These are phyloP conservation scores for Eristalis arbustorum DNA, from an alignment of 2,888 invertebrate species.

Conservation along the genomic window DNA sequence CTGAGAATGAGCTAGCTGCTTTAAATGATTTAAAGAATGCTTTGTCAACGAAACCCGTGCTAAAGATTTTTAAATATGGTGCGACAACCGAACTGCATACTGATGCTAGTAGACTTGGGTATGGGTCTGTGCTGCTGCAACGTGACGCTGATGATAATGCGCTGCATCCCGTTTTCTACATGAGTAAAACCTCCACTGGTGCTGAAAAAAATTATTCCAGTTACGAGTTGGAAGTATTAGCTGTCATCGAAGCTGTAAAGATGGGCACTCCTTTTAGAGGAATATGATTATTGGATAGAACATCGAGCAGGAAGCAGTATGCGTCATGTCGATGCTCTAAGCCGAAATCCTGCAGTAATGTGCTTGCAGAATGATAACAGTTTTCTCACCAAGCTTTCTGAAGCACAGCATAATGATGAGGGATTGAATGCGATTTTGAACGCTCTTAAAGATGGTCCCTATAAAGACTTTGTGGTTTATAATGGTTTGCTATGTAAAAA, in stretches of 20 bases:
- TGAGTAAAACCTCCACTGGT: conserved; percentile 34
- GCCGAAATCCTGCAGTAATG: conserved; percentile 60
- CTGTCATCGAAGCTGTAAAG: conserved; percentile 58
- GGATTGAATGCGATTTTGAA: not conserved
- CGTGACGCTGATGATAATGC: not conserved
- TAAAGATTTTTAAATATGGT: not conserved
- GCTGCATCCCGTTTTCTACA: conserved; percentile 19
- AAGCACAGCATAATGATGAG: conserved; percentile 7
- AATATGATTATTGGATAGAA: conserved; percentile 69
- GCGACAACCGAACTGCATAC: not conserved
- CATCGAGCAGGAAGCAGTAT: conserved; percentile 67
- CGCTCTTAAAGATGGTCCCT: conserved; percentile 6
- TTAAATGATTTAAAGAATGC: not conserved
- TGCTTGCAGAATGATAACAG: not conserved
- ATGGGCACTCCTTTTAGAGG: conserved; percentile 69
- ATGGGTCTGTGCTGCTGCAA: not conserved
- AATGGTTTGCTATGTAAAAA: conserved; percentile 32
- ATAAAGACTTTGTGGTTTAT: conserved; percentile 15
- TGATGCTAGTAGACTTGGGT: no score
- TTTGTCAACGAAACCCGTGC: no score
- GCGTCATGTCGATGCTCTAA: conserved; percentile 71
- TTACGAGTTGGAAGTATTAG: conserved; percentile 42
- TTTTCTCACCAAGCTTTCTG: conserved; percentile 11
- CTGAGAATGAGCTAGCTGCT: not conserved
- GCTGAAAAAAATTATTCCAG: conserved; percentile 16